These are phyloP conservation scores for Siniperca scherzeri DNA, from an alignment of 2,797 vertebrate species.

Conservation along the genomic window DNA sequence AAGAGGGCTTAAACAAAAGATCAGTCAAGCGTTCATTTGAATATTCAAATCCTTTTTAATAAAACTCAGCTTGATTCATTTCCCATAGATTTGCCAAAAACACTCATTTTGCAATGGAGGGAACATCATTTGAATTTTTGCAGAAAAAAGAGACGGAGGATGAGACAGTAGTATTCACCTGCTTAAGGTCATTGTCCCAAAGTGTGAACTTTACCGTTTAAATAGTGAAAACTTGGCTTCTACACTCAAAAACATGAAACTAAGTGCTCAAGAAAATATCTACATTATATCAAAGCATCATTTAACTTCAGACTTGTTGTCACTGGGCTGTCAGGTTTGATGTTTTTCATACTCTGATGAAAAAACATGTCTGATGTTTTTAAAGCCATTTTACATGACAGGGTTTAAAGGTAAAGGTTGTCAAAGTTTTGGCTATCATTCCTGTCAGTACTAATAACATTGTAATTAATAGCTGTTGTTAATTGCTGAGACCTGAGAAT, in stretches of 20 bases:
- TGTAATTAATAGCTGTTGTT: not conserved
- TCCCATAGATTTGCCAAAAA: slow-evolving; percentile 83
- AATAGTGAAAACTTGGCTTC: slow-evolving; percentile 3
- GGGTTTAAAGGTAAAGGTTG: not conserved
- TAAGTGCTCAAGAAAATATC: too few species aligned
- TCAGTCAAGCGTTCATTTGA: slow-evolving; percentile 89
- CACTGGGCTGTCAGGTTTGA: not conserved
- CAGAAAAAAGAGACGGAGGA: slow-evolving; percentile 41
- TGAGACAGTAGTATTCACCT: slow-evolving; percentile 59
- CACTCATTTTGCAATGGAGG: slow-evolving; percentile 72
- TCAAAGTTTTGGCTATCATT: not conserved
- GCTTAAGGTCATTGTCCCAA: slow-evolving; percentile 60
- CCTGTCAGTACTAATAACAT: not conserved
- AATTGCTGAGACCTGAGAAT: not conserved
- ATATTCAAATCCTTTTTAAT: slow-evolving; percentile 89
- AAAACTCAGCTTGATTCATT: slow-evolving; percentile 84
- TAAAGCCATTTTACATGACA: not conserved
- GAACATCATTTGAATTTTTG: slow-evolving; percentile 80
- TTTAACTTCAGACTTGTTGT: not conserved
- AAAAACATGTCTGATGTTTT: not conserved
- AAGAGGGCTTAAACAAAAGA: slow-evolving; percentile 89
- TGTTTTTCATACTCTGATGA: not conserved
- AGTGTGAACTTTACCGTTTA: slow-evolving; percentile 8
- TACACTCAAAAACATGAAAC: slow-evolving; percentile 7
- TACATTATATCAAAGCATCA: slow-evolving; percentile 4